Evolutionary conservation across 2,888 invertebrate genomes (phyloP).

Genomic region (Camponotus fellah): DNA sequence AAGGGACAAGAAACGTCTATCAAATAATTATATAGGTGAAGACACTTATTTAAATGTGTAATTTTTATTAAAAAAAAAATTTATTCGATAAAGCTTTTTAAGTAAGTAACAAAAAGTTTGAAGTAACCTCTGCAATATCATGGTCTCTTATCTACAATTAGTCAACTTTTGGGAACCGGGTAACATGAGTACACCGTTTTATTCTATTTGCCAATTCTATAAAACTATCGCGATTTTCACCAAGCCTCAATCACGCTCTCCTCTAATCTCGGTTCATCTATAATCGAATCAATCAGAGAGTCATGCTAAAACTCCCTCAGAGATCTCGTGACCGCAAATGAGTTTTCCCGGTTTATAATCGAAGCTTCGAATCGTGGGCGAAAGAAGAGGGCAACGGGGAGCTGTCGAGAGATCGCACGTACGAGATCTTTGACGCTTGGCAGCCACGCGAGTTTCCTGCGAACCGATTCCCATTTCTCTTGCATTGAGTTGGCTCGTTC

Average conservation of each 20-base stretch:
- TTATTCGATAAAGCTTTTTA: neutral
- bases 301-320: neutral
- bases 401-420: constrained; percentile 51
- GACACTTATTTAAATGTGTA: neutral
- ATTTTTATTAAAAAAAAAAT: neutral
- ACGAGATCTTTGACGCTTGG: constrained; percentile 66
- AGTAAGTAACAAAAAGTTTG: neutral
- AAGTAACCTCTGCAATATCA: neutral
- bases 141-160: constrained; percentile 11
- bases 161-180: neutral
- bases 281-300: constrained; percentile 46
- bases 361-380: constrained; percentile 17
- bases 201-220: neutral
- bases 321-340: constrained; percentile 65
- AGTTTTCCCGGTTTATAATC: constrained; percentile 45
- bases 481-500: constrained; percentile 63
- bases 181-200: neutral
- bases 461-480: constrained; percentile 50
- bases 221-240: constrained; percentile 35
- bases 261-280: constrained; percentile 42
- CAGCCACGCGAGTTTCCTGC: constrained; percentile 69
- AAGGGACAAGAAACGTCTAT: neutral
- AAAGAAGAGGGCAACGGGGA: neutral
- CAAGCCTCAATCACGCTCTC: constrained; percentile 31
- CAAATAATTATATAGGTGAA: neutral